phyloP scores from a whole-genome alignment of 2,888 invertebrate genomes.

The Octonoba sinensis region DNA sequence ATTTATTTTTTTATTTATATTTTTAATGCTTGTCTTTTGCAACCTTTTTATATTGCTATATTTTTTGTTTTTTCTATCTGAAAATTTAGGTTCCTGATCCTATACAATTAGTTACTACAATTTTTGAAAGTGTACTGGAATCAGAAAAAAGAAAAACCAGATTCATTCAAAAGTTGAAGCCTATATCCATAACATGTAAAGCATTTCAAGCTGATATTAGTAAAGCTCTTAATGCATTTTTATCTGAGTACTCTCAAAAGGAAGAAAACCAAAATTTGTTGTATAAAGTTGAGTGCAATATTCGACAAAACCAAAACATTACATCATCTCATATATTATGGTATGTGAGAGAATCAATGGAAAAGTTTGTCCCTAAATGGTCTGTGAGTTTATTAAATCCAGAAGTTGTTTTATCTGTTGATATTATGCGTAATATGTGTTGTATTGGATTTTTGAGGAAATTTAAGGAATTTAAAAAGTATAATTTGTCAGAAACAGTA shows the following conservation, averaged over 20 bases:
- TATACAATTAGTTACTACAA: constrained; percentile 78
- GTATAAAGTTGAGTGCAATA: constrained; percentile 69
- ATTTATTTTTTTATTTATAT: too few relatives aligned
- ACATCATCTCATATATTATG: constrained; percentile 79
- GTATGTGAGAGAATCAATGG: constrained; percentile 67
- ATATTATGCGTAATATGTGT: constrained; percentile 85
- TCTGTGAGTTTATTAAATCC: constrained; percentile 83
- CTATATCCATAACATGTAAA: constrained; percentile 85
- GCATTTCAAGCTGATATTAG: constrained; percentile 84
- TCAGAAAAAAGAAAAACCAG: constrained; percentile 81
- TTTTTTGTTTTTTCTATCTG: constrained; percentile 45
- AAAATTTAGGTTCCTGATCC: constrained; percentile 78
- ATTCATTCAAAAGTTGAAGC: constrained; percentile 83
- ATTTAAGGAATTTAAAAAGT: constrained; percentile 84
- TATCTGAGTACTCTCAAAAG: constrained; percentile 73
- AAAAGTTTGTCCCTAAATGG: constrained; percentile 73
- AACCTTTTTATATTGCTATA: background rate
- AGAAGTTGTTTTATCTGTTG: constrained; percentile 83
- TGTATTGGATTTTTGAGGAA: constrained; percentile 84
- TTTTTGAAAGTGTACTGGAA: constrained; percentile 80
- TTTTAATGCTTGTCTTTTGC: too few relatives aligned
- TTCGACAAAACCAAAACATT: constrained; percentile 82
- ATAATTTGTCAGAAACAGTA: constrained; percentile 80
- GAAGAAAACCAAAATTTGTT: constrained; percentile 28
- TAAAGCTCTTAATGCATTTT: constrained; percentile 77